phyloP scores from a whole-genome alignment of 92 coral and sea anemone species.

The Meandrina meandrites region DNA sequence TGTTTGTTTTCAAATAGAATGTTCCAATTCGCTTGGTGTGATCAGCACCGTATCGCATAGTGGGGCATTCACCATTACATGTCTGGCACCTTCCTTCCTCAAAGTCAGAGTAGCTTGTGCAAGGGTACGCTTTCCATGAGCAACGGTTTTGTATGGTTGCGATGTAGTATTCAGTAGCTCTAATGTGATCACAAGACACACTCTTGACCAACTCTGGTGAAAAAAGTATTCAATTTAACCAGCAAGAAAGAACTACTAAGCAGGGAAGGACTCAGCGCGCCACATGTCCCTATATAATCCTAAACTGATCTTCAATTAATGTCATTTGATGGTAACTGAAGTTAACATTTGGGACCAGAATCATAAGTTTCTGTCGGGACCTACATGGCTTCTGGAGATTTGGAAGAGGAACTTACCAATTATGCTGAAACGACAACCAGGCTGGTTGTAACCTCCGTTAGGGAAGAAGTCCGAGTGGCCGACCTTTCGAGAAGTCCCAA shows the following conservation, averaged over 20 bases:
- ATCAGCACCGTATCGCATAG: conserved; percentile 56
- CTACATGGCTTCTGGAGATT: too few species aligned
- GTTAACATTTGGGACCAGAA: too few species aligned
- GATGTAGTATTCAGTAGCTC: conserved; percentile 42
- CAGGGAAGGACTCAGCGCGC: too few species aligned
- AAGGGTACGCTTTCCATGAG: conserved; percentile 46
- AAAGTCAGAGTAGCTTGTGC: conserved; percentile 32
- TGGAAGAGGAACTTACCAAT: neutral
- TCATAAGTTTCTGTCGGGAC: too few species aligned
- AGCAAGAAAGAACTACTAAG: too few species aligned
- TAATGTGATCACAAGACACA: conserved; percentile 44
- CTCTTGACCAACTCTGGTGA: neutral
- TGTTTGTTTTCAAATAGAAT: conserved; percentile 19
- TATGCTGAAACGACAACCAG: conserved; percentile 36
- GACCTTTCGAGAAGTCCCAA: conserved; percentile 47
- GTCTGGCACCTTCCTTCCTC: conserved; percentile 44
- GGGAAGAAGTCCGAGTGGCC: conserved; percentile 79
- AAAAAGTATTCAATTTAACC: neutral
- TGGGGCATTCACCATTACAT: conserved; percentile 25
- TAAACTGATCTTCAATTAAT: too few species aligned
- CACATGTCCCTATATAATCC: too few species aligned
- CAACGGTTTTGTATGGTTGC: conserved; percentile 47
- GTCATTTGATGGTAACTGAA: too few species aligned
- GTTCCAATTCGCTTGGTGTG: too few species aligned
- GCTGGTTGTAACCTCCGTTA: conserved; percentile 71